Base-by-base conservation (phyloP, 2,888 invertebrate species). In the Zelleria hepariella region DNA sequence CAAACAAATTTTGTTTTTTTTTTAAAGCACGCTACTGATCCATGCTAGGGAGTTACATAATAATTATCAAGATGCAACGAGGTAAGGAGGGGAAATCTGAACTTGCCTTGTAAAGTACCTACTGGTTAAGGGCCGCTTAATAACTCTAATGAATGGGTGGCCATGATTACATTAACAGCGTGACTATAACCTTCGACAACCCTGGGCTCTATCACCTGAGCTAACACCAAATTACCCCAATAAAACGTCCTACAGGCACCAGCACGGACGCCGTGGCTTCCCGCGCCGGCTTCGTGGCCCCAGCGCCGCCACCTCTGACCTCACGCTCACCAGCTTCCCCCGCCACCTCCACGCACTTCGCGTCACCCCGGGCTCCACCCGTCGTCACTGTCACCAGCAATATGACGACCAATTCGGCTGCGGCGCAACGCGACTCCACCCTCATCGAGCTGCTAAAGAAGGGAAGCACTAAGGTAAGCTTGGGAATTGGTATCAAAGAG, bases 381-480 rank as follows among this genome's bases (percentile, higher is more conserved):
- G 81, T 77, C 60, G 81, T 74, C 70, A 84, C 75, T 0, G 72
- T 80, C 21, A 80, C 89, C 59, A 71, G 81, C 25, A 85, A 77
- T 61, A 65, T 70, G 58, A 64, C 75, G 32, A 69, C 77, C 52
- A 81, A 68, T 59, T 69, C 74, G 23, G 71, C 72, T 57, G 65
- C 75, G 8, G 68, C 72, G 52, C 92, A 92, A 60, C 93, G 94
- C 77, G 95, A 95, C 65, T 94, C 95, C 62, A 94, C 94, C 4
- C 85, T 95, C 52, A 94, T 95, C 63, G 95, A 95, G 77, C 88
- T 95, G 60, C 85, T 95, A 57, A 95, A 95, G 81, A 91, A 93
- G 63, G 92, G 93, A 53, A 86, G 79, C 64, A 86, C 90, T 23
- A 93, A 92, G 82, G 91, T 91, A 68, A 55, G 32, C 32, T 42